Evolutionary conservation across 2,888 invertebrate species (phyloP), one percentile per base, ranked within the genome.

Genomic region (Plutella xylostella): DNA sequence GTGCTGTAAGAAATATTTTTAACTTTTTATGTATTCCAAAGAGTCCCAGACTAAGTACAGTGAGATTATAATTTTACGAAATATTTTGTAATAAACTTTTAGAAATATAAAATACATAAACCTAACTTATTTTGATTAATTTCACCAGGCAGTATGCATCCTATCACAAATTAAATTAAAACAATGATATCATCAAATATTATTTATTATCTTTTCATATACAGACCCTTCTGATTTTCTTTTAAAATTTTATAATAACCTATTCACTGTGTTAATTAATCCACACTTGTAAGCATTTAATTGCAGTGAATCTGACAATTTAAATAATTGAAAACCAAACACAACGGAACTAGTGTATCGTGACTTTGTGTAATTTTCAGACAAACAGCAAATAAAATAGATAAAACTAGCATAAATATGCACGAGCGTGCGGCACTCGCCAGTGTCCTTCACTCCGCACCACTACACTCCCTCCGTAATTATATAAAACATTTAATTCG

Each of bases 191-290:
- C 64, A 61, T 72, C 63, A 61, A 66, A 67, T 68, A 72, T 68
- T 67, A 63, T 71, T 75, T 75, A 70, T 76, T 60, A 65, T 60
- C 60, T 68, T 72, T 72, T 57, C 73, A 72, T 75, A 75, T 72
- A 77, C 76, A 77, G 64, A 77, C 74, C 77, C 74, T 65, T 73
- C 66, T 65, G 73, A 72, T 70, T 74, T 73, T 51, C n/a, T n/a
- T n/a, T n/a, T n/a, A n/a, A 71, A 72, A 56, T 58, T 70, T 65
- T 60, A 68, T 68, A 74, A 67, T 68, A 68, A 70, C 64, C 59
- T 60, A 70, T 66, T 63, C 65, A 62, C 66, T 66, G 67, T 68
- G 65, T 68, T 68, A 60, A 63, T 54, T 53, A 64, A 62, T 59
- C 56, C 56, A 46, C 58, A n/a, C n/a, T n/a, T n/a, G n/a, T n/a